Conservation (phyloP, 2,797 vertebrate genomes). For the Squalus acanthias region DNA sequence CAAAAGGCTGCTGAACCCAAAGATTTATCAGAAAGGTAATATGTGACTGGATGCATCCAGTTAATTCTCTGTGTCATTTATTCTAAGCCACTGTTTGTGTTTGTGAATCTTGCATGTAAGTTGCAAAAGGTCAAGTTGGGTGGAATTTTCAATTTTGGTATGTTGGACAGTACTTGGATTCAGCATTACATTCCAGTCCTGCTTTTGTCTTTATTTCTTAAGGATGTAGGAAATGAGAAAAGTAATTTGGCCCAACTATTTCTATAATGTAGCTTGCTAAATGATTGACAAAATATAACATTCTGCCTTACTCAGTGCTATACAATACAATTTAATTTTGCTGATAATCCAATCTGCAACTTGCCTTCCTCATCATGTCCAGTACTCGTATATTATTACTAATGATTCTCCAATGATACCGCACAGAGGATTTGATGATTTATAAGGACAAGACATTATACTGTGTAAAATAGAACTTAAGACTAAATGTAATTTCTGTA, state of each 20-base stretch:
- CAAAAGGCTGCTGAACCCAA: slow-evolving; percentile 44
- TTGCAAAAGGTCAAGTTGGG: not conserved
- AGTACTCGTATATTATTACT: not conserved
- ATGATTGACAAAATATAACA: not conserved
- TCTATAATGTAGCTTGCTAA: not conserved
- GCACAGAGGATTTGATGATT: not conserved
- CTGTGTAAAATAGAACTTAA: not conserved
- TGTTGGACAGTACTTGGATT: not conserved
- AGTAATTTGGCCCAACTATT: not conserved
- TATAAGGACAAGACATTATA: not conserved
- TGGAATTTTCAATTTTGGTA: not conserved
- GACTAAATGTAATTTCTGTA: not conserved
- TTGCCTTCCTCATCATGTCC: not conserved
- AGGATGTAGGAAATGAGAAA: not conserved
- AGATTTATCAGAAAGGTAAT: slow-evolving; percentile 53
- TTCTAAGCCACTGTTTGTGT: not conserved
- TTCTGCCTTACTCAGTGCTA: not conserved
- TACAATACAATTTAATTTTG: not conserved
- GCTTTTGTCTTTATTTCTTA: not conserved
- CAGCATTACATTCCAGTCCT: not conserved
- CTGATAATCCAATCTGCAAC: not conserved
- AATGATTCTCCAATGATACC: not conserved
- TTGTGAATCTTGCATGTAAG: not conserved
- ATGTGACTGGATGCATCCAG: not conserved
- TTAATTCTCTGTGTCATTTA: not conserved